A percentile compares a stretch with the other conserved stretches of the same genome.
phyloP scores from a whole-genome alignment of 2,888 invertebrate genomes.

The Lycophotia porphyrea region DNA sequence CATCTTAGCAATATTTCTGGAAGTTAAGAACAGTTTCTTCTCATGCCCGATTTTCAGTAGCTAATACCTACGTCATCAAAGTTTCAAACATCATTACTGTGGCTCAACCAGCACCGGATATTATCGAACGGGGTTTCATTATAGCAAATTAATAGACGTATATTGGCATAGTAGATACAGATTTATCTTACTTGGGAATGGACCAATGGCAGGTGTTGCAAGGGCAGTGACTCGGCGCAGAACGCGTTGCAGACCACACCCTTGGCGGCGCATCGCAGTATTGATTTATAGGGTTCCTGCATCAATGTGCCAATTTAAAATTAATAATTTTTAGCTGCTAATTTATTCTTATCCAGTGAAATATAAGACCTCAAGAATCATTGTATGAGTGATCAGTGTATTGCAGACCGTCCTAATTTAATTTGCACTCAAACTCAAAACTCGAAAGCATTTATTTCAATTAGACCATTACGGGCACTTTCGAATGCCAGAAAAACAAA shows the following conservation, averaged over 20 bases:
- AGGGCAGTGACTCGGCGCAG: neutral
- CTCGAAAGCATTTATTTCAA: no score
- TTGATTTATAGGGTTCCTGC: slow-evolving; percentile 1
- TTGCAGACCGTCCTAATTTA: neutral
- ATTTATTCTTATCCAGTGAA: neutral
- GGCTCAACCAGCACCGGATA: neutral
- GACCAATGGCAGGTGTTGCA: neutral
- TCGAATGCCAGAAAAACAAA: no score
- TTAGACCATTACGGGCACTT: no score
- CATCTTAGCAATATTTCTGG: no score
- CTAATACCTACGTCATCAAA: neutral
- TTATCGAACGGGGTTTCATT: neutral
- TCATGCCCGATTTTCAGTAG: no score
- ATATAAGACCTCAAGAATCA: neutral
- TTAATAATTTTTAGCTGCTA: neutral
- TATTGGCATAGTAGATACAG: neutral
- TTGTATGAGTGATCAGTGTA: neutral
- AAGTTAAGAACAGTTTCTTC: no score
- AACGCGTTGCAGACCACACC: neutral
- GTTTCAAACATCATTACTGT: neutral
- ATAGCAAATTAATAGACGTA: neutral
- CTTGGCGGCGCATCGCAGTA: neutral
- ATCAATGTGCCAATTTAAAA: neutral
- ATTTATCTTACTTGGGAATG: neutral
- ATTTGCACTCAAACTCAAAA: no score